Conservation (phyloP, 1,140 invertebrate genomes). For the Proctacanthus coquilletti region DNA sequence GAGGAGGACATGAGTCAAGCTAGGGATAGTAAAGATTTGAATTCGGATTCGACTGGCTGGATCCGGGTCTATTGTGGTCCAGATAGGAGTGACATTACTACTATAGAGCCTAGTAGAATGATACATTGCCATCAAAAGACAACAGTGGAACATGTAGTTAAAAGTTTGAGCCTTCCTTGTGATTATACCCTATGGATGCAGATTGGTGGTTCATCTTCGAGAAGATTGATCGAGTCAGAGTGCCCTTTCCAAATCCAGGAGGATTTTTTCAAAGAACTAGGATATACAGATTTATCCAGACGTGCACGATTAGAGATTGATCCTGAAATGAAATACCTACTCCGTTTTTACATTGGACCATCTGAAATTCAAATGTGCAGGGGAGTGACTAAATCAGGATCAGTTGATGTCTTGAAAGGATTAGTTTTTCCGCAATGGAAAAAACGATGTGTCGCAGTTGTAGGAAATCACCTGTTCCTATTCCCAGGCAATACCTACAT, state of each 20-base stretch:
- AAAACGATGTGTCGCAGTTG: conserved; percentile 38
- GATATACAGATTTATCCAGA: conserved; percentile 39
- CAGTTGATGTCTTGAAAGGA: conserved; percentile 45
- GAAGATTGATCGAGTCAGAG: conserved; percentile 38
- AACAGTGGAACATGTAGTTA: conserved; percentile 40
- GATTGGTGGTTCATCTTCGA: conserved; percentile 39
- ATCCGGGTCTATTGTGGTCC: conserved; percentile 43
- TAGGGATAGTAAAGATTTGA: background rate
- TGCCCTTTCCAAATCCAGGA: conserved; percentile 44
- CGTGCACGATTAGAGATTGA: conserved; percentile 45
- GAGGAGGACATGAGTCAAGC: background rate
- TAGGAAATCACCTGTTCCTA: conserved; percentile 43
- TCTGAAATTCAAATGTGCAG: conserved; percentile 21
- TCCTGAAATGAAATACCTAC: conserved; percentile 42
- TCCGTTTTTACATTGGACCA: conserved; percentile 44
- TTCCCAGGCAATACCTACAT: conserved; percentile 31
- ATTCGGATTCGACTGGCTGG: conserved; percentile 37
- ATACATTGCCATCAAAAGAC: conserved; percentile 43
- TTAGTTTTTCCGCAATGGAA: conserved; percentile 54
- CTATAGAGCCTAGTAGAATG: conserved; percentile 33
- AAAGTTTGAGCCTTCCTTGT: conserved; percentile 38
- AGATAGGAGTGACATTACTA: conserved; percentile 28
- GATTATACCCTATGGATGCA: conserved; percentile 45
- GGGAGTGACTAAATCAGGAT: conserved; percentile 38
- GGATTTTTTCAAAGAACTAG: conserved; percentile 40